Base-by-base conservation (phyloP, 2,113 vertebrate genomes). In the Siphamia tubifer region DNA sequence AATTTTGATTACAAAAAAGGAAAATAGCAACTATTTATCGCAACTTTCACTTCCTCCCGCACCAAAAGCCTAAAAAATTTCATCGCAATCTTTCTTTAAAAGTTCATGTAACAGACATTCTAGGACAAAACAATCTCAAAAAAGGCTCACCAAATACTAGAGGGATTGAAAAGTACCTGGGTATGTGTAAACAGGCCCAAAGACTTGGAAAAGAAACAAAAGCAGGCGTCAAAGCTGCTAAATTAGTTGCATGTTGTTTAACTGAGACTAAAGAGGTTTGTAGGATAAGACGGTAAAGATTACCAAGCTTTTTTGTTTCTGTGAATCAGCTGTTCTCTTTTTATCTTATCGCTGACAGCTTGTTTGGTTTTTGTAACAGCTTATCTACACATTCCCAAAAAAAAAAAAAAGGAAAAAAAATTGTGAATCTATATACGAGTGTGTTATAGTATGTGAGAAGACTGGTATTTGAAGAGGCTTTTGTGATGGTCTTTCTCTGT, bases 361-460 rank as follows among this genome's bases (percentile, higher is more conserved):
- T 89, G 82, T 87, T 92, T 92, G 83, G 88, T 80, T 89, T 89
- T 69, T 82, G 84, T 86, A 86, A 87, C 91, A 91, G 87, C 85
- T 88, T 92, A 79, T 83, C 67, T 88, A 84, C 69, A 20, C 53
- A 36, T 64, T 69, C 63, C n/a, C n/a, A n/a, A n/a, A n/a, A 76
- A 77, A 80, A 79, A 81, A 66, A 79, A 79, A n/a, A n/a, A n/a
- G n/a, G n/a, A 76, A 77, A 80, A 79, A 81, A 66, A 79, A 79
- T 68, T 54, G 36, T 74, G 48, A 68, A 30, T 60, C 44, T 38
- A n/a, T 69, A 36, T 30, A 61, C 55, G 58, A 17, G 48, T 28
- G 52, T 45, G 60, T 47, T 38, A 24, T 54, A 4, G 9, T 21
- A 23, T 23, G 40, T 17, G 45, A 24, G 47, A 52, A 43, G 34